Evolutionary conservation across 2,888 invertebrate species (phyloP).

Genomic region (Leistus spinibarbis): DNA sequence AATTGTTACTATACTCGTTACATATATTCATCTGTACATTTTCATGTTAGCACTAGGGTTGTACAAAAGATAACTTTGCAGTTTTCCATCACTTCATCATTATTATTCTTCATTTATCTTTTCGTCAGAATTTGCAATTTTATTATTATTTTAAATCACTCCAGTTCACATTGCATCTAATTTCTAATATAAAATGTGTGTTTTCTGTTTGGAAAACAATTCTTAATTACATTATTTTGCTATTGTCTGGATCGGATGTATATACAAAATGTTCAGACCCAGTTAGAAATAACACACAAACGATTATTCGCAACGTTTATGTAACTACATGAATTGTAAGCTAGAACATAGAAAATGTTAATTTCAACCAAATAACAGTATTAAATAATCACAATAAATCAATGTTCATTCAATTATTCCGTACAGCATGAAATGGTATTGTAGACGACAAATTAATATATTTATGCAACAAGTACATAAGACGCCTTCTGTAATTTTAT

Average conservation of each 20-base stretch:
- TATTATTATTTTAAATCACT: conserved; percentile 3
- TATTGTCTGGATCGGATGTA: conserved; percentile 24
- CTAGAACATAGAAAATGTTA: too few species aligned
- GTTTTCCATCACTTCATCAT: conserved; percentile 9
- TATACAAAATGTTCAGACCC: conserved; percentile 27
- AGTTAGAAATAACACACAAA: conserved; percentile 6
- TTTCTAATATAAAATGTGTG: conserved; percentile 14
- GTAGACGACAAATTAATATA: too few species aligned
- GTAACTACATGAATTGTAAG: not conserved
- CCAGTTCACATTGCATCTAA: not conserved
- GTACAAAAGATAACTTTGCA: conserved; percentile 35
- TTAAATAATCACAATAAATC: too few species aligned
- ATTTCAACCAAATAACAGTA: not conserved
- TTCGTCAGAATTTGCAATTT: not conserved
- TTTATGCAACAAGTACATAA: too few species aligned
- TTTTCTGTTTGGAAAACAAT: conserved; percentile 14
- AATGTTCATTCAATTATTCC: not conserved
- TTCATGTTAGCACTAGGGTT: conserved; percentile 29
- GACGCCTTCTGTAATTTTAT: too few species aligned
- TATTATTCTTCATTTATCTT: not conserved
- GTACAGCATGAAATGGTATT: too few species aligned
- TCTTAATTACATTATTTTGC: not conserved
- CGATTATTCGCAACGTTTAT: not conserved
- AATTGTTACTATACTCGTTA: conserved; percentile 22
- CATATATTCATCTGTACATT: conserved; percentile 38